phyloP scores from a whole-genome alignment of 2,888 invertebrate genomes.

The Dimorphilus gyrociliatus region DNA sequence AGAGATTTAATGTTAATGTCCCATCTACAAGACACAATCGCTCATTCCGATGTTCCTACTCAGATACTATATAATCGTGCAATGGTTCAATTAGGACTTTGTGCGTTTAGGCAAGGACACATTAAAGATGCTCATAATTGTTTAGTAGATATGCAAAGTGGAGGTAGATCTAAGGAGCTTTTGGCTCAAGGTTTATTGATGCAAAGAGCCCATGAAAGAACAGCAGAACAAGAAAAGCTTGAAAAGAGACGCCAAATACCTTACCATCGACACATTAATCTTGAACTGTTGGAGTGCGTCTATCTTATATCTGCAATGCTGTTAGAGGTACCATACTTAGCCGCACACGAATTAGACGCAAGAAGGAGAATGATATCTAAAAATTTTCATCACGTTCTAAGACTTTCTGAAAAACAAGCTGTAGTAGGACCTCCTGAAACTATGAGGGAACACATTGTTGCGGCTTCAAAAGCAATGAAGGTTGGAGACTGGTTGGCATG shows the following conservation, averaged over 20 bases:
- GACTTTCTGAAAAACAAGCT: constrained; percentile 81
- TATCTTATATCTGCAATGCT: constrained; percentile 97
- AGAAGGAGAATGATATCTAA: constrained; percentile 83
- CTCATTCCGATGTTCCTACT: constrained; percentile 92
- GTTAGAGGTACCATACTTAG: constrained; percentile 97
- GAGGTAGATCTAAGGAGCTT: constrained; percentile 90
- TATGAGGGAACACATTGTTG: constrained; percentile 97
- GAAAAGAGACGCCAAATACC: constrained; percentile 59
- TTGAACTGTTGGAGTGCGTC: constrained; percentile 92
- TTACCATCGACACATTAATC: constrained; percentile 99
- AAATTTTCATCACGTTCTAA: constrained; percentile 92
- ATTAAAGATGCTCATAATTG: constrained; percentile 95
- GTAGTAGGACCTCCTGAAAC: constrained; percentile 82
- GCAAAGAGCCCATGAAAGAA: constrained; percentile 64
- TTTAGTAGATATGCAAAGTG: constrained; percentile 95
- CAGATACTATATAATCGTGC: constrained; percentile 94
- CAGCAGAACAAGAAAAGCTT: constrained; percentile 50
- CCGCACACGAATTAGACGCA: constrained; percentile 94
- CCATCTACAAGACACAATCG: constrained; percentile 93
- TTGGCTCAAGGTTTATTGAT: constrained; percentile 65
- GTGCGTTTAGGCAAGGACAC: constrained; percentile 84
- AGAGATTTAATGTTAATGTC: constrained; percentile 83
- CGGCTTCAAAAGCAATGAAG: constrained; percentile 94
- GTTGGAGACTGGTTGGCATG: constrained; percentile 94
- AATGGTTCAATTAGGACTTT: constrained; percentile 93